Base-by-base conservation (phyloP, 2,888 invertebrate species). In the Drosophila monieri region DNA sequence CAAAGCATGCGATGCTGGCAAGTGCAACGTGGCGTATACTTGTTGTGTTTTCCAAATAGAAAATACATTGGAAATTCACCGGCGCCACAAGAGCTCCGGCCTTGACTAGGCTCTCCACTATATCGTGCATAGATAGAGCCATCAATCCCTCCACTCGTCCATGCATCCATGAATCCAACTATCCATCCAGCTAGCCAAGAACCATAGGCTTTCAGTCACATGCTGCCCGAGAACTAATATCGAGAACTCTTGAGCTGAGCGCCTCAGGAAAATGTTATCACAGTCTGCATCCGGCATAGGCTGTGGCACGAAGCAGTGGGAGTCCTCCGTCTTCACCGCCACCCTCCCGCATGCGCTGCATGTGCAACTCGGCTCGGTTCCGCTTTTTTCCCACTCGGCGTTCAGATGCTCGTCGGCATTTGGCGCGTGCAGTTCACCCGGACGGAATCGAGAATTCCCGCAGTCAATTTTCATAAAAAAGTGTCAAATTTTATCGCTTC, bases 331-430 rank as follows among this genome's bases (percentile, higher is more conserved):
- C 21, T 9, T 47, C 27, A 21, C 35, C 27, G 23, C 44, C 23
- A 15, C 37, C 32, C 53, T 27, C 39, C 48, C 39, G n/a, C 35
- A 35, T 12, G 55, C 48, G 61, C 46, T 69, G 61, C 43, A 60
- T 51, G 32, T 58, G 58, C 72, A 67, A 52, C 62, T 73, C 65
- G 51, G 71, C 54, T 55, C 35, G 15, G 37, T 49, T 47, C 41
- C 30, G 53, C 48, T 73, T 55, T 59, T 68, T 70, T 56, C 62
- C 51, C 48, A 52, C 44, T 71, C 70, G 56, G 67, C 56, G 65
- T 53, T 85, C 84, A 85, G 85, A 85, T 83, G 85, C 85, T 84
- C 76, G 85, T 80, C 76, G 80, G 84, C 78, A 71, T 78, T 84
- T 78, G 83, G 74, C 78, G 85, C 80, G 84, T 80, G 80, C 80